Percentiles rank a stretch among this genome's conserved stretches.
phyloP scores from a whole-genome alignment of 2,113 vertebrate species.

The Clarias magur region DNA sequence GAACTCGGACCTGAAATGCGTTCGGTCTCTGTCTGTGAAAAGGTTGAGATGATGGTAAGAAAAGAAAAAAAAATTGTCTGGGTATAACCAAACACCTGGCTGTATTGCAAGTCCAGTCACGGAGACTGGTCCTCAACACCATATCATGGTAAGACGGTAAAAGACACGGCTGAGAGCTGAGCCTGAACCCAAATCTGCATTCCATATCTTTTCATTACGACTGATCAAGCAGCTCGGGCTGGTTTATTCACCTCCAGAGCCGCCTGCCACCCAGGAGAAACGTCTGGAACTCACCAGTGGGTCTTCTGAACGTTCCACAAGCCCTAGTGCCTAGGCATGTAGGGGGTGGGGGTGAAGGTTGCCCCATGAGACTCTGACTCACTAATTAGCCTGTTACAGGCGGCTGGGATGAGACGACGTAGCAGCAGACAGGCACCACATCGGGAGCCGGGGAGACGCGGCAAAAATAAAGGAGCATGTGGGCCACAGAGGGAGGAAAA shows the following conservation, averaged over 20 bases:
- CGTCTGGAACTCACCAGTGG: conserved; percentile 39
- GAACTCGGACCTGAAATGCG: conserved; percentile 24
- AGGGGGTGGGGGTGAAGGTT: conserved; percentile 46
- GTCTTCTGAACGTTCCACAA: conserved; percentile 14
- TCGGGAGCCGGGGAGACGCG: conserved; percentile 62
- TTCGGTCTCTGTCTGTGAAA: conserved; percentile 1
- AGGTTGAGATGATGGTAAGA: conserved; percentile 30
- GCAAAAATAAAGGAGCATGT: conserved; percentile 61
- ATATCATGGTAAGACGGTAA: not conserved
- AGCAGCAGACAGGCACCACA: conserved; percentile 67
- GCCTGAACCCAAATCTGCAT: not conserved
- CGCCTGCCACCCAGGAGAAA: conserved; percentile 50
- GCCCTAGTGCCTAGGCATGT: conserved; percentile 20
- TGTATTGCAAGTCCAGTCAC: not conserved
- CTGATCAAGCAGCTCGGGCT: conserved; percentile 29
- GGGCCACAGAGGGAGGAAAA: conserved; percentile 60
- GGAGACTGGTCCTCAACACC: not conserved
- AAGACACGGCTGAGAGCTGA: conserved; percentile 17
- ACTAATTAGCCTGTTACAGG: conserved; percentile 69
- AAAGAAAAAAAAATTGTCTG: not conserved
- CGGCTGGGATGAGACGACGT: conserved; percentile 60
- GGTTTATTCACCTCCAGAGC: conserved; percentile 46
- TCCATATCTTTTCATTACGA: not conserved
- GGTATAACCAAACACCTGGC: conserved; percentile 39
- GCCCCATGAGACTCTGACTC: conserved; percentile 66